Percentiles rank a stretch among this genome's conserved stretches.
These are phyloP conservation scores for Dichetophora obliterata DNA, from an alignment of 2,888 invertebrate genomes.

Conservation along the genomic window DNA sequence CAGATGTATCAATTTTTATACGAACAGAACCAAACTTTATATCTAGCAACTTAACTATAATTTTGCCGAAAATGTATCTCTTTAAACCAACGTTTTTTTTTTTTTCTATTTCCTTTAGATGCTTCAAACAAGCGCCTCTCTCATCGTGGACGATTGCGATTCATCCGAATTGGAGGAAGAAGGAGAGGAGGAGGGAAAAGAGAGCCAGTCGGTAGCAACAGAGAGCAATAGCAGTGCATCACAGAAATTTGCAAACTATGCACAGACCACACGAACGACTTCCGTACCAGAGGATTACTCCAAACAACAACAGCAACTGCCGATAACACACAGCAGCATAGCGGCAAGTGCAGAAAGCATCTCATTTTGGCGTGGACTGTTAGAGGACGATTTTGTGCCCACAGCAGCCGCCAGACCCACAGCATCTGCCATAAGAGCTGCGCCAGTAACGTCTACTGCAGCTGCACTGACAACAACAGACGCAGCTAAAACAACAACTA, in stretches of 20 bases:
- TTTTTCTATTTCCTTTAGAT: conserved; percentile 52
- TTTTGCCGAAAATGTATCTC: too few relatives aligned
- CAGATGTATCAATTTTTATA: too few relatives aligned
- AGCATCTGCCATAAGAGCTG: background rate
- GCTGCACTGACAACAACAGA: background rate
- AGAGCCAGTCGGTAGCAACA: conserved; percentile 28
- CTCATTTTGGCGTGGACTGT: conserved; percentile 65
- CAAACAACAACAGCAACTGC: background rate
- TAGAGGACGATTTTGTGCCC: conserved; percentile 56
- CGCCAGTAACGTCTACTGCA: background rate
- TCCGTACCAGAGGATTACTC: background rate
- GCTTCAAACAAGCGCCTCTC: conserved; percentile 67
- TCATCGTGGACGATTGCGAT: conserved; percentile 48
- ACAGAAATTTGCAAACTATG: background rate
- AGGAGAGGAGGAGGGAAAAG: conserved; percentile 23
- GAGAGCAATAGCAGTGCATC: conserved; percentile 33
- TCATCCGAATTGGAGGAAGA: conserved; percentile 42
- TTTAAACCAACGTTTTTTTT: too few relatives aligned
- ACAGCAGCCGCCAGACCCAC: background rate
- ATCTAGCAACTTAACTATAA: too few relatives aligned
- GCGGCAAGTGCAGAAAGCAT: background rate
- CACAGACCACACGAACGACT: background rate
- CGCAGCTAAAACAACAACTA: background rate
- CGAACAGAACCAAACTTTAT: too few relatives aligned
- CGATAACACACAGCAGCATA: background rate